Percentiles rank a stretch among this genome's conserved stretches.
phyloP scores from a whole-genome alignment of 2,113 vertebrate species.

The Sinocyclocheilus anshuiensis region DNA sequence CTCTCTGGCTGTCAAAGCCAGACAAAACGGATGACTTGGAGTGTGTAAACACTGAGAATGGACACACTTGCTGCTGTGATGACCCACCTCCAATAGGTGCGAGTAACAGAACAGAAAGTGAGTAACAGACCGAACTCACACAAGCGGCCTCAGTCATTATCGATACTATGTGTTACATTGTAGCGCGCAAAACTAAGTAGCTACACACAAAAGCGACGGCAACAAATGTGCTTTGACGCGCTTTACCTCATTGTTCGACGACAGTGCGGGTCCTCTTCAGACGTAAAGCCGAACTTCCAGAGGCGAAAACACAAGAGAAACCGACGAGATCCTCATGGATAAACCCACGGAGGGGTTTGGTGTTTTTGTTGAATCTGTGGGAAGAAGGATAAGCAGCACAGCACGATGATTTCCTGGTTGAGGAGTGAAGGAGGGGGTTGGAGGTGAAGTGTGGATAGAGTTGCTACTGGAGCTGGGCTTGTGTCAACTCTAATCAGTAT shows the following conservation, averaged over 20 bases:
- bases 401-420: conserved; percentile 82
- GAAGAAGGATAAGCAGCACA: conserved; percentile 58
- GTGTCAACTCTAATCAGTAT: conserved; percentile 77
- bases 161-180: conserved; percentile 36
- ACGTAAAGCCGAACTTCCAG: conserved; percentile 53
- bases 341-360: conserved; percentile 58
- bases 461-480: conserved; percentile 69
- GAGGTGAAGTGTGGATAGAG: conserved; percentile 67
- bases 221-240: conserved; percentile 59
- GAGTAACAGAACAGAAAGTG: conserved; percentile 2
- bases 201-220: conserved; percentile 65
- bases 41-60: conserved; percentile 19
- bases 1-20: background rate
- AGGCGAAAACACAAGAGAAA: conserved; percentile 55
- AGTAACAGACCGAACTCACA: background rate
- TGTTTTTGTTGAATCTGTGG: conserved; percentile 53
- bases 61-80: conserved; percentile 15
- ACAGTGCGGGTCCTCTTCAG: conserved; percentile 70
- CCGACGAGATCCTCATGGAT: conserved; percentile 62
- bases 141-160: background rate
- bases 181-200: conserved; percentile 46
- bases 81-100: background rate
- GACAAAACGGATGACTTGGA: background rate
- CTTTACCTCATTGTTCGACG: conserved; percentile 74
- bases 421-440: conserved; percentile 59